Evolutionary conservation across 2,888 invertebrate genomes (phyloP), one percentile per base, ranked within the genome.

Genomic region (Carabus problematicus): DNA sequence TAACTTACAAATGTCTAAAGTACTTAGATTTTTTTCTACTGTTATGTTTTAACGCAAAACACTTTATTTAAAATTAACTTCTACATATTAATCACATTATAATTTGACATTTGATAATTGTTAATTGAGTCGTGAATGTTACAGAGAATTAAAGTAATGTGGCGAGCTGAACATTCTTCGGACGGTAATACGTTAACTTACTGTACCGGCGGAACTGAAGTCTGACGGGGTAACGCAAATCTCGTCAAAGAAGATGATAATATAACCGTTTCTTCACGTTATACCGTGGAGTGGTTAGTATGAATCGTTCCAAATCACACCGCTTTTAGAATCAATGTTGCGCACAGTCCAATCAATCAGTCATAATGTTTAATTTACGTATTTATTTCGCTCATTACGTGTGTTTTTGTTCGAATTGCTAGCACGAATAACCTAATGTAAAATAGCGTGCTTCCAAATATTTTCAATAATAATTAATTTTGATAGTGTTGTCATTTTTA

Each of bases 81-180:
- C n/a, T 49, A 19, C 12, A 45, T 45, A 14, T 45, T 4, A 29
- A 45, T 4, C 14, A 45, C n/a, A 45, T 12, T 12, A 12, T 45
- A 7, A 45, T 45, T 45, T 45, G 14, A 45, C 2, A 45, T 2
- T 11, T 16, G 54, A 2, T 54, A 3, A 11, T 16, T 54, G 12
- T 1, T 54, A 4, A 18, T 54, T 8, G 55, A 54, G n/a, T 54
- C 55, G 18, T 54, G 1, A 4, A 29, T 14, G 71, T 79, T 79
- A 18, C 77, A 85, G 85, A 80, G 84, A 73, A 77, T 85, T 77
- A 79, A 78, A 73, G 83, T 82, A 77, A 84, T 84, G 70, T 83
- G 84, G 79, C 82, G 81, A 70, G 82, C 85, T 1, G 84, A 84
- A 74, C 79, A 81, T 66, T 79, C 81, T 8, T 79, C 81, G 8